Evolutionary conservation across 2,888 invertebrate species (phyloP).

Genomic region (Hyppa rectilinea): DNA sequence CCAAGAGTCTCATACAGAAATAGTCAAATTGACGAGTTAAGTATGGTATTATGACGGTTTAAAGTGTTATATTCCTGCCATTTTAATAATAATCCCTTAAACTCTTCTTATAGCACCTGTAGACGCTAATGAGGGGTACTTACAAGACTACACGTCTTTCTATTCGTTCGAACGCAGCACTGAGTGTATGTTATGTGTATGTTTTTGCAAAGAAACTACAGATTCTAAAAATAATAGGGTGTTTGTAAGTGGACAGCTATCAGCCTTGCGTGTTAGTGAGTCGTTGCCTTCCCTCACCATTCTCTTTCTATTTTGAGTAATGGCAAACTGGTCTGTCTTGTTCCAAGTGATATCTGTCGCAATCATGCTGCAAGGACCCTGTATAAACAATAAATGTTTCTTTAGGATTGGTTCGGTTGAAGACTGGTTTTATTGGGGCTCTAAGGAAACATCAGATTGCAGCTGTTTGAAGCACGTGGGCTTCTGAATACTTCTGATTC

Average conservation of each 20-base stretch:
- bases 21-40: slow-evolving; percentile 8
- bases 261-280: slow-evolving; percentile 49
- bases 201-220: slow-evolving; percentile 26
- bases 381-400: slow-evolving; percentile 50
- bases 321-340: slow-evolving; percentile 59
- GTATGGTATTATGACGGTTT: slow-evolving; percentile 35
- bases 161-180: slow-evolving; percentile 7
- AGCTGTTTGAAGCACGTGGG: slow-evolving; percentile 16
- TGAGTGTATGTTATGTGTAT: slow-evolving; percentile 10
- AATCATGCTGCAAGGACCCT: slow-evolving; percentile 49
- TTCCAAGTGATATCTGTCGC: slow-evolving; percentile 56
- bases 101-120: slow-evolving; percentile 8
- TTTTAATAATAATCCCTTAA: slow-evolving; percentile 20
- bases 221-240: slow-evolving; percentile 40
- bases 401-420: slow-evolving; percentile 21
- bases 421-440: slow-evolving; percentile 27
- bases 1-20: slow-evolving; percentile 12
- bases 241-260: slow-evolving; percentile 32
- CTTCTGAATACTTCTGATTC: background rate
- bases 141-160: background rate
- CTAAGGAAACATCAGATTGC: slow-evolving; percentile 16
- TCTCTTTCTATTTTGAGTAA: slow-evolving; percentile 64
- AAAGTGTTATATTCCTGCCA: slow-evolving; percentile 5
- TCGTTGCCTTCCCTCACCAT: slow-evolving; percentile 47
- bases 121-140: slow-evolving; percentile 16